Base-by-base conservation (phyloP, 1,140 invertebrate genomes). In the Stegodyphus mimosarum region DNA sequence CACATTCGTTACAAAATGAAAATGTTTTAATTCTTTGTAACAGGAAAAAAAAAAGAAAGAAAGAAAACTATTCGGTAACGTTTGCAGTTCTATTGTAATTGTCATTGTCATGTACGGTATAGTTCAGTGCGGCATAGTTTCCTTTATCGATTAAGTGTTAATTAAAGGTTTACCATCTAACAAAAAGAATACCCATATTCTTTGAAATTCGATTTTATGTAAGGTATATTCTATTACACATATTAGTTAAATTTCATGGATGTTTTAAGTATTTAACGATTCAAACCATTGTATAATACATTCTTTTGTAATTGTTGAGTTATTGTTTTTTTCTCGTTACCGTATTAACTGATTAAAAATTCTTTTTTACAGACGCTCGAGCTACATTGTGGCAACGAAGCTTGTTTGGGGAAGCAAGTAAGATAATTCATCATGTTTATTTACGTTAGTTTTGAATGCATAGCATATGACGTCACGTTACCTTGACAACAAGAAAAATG, bases 331-430 rank as follows among this genome's bases (percentile, higher is more conserved):
- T 11, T 55, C 67, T 66, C 63, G 69, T 3, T 3, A n/a, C 18
- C 33, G 6, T 13, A 7, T 13, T 15, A 5, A 10, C 48, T 17
- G 6, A 13, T 33, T 48, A 70, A 49, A 33, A 17, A 74, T 74
- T 18, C 84, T 81, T 85, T 78, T 55, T 90, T 89, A 18, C 88
- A 91, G 95, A 90, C 92, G 97, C 87, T 95, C 95, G 33, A 96
- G 95, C 88, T 97, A 97, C 90, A 95, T 98, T 87, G 95, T 99
- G 72, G 96, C 96, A 48, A 98, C 97, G 7, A 99, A 99, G 92
- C 95, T 99, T 88, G 98, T 97, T 90, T 99, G 97, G 97, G 98
- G 96, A 89, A 96, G 96, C 88, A 98, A 97, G 97, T 98, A 92
- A 94, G 95, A 33, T 73, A 52, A 66, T 67, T 83, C 11, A 71